phyloP scores from a whole-genome alignment of 2,113 vertebrate species.

The Dipodomys ordii region DNA sequence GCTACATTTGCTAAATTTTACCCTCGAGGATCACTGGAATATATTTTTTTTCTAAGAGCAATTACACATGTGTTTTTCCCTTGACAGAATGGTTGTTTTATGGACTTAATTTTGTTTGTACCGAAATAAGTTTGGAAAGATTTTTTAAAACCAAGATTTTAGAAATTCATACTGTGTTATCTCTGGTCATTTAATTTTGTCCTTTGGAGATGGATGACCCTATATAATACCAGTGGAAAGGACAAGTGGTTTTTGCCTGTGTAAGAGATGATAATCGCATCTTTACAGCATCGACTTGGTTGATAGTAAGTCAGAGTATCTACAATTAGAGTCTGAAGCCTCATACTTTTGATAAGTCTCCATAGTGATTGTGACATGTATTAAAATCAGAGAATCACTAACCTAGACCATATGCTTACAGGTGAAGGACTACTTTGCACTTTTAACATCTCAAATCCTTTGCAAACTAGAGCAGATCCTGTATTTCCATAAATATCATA shows the following conservation, averaged over 20 bases:
- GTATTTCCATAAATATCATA: neutral
- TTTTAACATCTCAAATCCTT: neutral
- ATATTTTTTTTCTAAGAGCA: slow-evolving; percentile 10
- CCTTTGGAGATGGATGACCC: neutral
- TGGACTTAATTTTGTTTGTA: slow-evolving; percentile 41
- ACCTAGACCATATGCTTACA: neutral
- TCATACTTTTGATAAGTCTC: neutral
- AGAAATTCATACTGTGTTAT: neutral
- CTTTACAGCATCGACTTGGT: neutral
- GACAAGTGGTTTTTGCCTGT: neutral
- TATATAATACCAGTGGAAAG: neutral
- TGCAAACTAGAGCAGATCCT: neutral
- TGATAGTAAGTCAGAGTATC: neutral
- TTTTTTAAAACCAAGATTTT: slow-evolving; percentile 3
- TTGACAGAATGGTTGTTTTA: neutral
- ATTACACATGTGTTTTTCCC: slow-evolving; percentile 29
- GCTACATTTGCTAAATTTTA: slow-evolving; percentile 7
- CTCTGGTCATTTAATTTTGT: neutral
- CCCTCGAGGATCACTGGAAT: slow-evolving; percentile 9
- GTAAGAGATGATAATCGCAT: neutral
- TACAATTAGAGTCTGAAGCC: neutral
- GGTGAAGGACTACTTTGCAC: neutral
- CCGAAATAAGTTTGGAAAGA: neutral
- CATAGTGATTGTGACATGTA: neutral
- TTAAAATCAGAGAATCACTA: neutral